Percentiles rank a stretch among this genome's conserved stretches.
These are phyloP conservation scores for Poecile atricapillus DNA, from an alignment of 2,113 vertebrate species.

Conservation along the genomic window DNA sequence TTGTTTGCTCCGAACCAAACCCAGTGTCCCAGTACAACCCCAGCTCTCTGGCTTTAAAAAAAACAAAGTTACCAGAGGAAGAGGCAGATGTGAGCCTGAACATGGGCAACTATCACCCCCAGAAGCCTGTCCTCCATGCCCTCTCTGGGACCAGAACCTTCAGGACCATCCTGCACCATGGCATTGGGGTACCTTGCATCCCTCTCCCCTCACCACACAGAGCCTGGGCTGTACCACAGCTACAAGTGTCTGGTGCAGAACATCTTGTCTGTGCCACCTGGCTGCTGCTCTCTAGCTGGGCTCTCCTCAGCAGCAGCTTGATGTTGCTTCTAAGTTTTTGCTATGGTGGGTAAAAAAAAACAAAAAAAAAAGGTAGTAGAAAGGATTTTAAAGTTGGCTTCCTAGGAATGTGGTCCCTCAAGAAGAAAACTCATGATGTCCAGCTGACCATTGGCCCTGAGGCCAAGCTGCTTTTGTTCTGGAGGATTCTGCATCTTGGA, in stretches of 20 bases:
- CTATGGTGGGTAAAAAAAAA: background rate
- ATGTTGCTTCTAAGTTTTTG: background rate
- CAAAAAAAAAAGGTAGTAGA: background rate
- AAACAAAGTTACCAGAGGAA: background rate
- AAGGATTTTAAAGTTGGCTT: background rate
- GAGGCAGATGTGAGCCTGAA: background rate
- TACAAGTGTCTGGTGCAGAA: background rate
- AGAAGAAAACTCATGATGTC: background rate
- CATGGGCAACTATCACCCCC: rapidly evolving
- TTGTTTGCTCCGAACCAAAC: background rate
- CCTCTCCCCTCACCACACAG: rapidly evolving
- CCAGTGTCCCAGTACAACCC: background rate
- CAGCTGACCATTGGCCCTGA: background rate
- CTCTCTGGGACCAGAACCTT: background rate
- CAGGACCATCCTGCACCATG: rapidly evolving
- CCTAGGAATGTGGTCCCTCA: background rate
- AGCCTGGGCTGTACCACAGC: background rate
- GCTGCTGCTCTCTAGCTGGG: background rate
- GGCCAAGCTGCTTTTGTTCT: background rate
- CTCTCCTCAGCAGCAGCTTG: background rate
- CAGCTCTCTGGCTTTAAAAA: background rate
- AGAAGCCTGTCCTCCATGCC: background rate
- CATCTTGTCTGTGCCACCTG: rapidly evolving
- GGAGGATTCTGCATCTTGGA: background rate
- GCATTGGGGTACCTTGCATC: rapidly evolving